These are phyloP conservation scores for Diabrotica balteata DNA, from an alignment of 2,888 invertebrate species.

Conservation along the genomic window DNA sequence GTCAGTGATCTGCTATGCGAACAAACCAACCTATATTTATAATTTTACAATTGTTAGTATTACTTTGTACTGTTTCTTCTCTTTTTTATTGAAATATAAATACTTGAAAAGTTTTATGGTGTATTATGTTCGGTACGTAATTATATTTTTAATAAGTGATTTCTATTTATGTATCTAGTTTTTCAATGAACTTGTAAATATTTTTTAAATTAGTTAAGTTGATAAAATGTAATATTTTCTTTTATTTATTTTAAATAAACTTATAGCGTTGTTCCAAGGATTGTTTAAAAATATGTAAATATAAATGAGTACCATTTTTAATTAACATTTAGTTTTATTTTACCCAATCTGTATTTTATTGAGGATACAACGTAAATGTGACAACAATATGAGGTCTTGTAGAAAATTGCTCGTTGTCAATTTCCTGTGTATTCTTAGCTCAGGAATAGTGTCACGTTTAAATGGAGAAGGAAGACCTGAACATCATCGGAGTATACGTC, in stretches of 20 bases:
- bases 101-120: slow-evolving; percentile 32
- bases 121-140: slow-evolving; percentile 25
- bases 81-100: slow-evolving; percentile 8
- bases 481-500: too few species aligned
- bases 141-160: slow-evolving; percentile 23
- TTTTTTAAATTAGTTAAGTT: slow-evolving; percentile 29
- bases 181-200: slow-evolving; percentile 39
- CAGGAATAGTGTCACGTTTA: too few species aligned
- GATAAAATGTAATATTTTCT: slow-evolving; percentile 36
- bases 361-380: too few species aligned
- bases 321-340: slow-evolving; percentile 1
- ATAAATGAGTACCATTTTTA: slow-evolving; percentile 39
- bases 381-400: too few species aligned
- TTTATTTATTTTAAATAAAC: slow-evolving; percentile 46
- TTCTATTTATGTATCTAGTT: slow-evolving; percentile 38
- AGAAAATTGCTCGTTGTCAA: too few species aligned
- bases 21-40: slow-evolving; percentile 12
- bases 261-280: slow-evolving; percentile 44
- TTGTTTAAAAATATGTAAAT: slow-evolving; percentile 50
- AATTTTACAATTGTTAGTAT: slow-evolving; percentile 14
- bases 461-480: too few species aligned
- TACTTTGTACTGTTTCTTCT: slow-evolving; percentile 15
- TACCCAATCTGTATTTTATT: too few species aligned
- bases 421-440: too few species aligned
- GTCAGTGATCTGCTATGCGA: slow-evolving; percentile 10